These are phyloP conservation scores for Eulemur mongoz DNA, from an alignment of 2,797 vertebrate genomes.

Conservation along the genomic window DNA sequence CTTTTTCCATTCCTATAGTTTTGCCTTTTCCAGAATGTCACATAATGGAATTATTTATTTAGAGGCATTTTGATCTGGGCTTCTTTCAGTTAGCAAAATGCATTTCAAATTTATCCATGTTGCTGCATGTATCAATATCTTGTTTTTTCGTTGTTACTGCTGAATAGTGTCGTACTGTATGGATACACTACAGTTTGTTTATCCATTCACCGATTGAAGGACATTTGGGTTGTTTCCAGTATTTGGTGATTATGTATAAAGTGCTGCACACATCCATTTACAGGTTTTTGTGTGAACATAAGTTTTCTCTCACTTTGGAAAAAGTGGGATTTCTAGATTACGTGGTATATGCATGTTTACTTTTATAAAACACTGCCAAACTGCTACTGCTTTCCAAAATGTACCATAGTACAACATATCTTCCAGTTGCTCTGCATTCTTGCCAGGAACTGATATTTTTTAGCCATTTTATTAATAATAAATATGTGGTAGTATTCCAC, in stretches of 20 bases:
- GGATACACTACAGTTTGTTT: not conserved
- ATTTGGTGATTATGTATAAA: not conserved
- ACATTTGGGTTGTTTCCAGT: not conserved
- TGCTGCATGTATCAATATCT: not conserved
- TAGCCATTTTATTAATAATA: not conserved
- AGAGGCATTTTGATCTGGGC: not conserved
- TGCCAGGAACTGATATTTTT: not conserved
- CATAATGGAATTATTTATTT: slow-evolving; percentile 10
- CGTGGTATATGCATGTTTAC: not conserved
- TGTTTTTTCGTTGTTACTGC: not conserved
- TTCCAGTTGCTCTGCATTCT: not conserved
- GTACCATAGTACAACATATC: not conserved
- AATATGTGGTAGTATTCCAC: not conserved
- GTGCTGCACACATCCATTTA: not conserved
- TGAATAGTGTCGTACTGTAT: not conserved
- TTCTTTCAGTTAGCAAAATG: slow-evolving; percentile 21
- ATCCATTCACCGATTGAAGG: not conserved
- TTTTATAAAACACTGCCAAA: not conserved
- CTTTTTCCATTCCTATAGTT: not conserved
- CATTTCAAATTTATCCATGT: not conserved
- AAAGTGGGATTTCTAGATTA: not conserved
- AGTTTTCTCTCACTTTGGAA: not conserved
- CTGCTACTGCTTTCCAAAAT: slow-evolving; percentile 11
- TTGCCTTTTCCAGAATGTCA: slow-evolving; percentile 2
- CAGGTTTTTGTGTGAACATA: not conserved